Conservation (phyloP, 2,888 invertebrate species). For the Epirrhoe tristata region DNA sequence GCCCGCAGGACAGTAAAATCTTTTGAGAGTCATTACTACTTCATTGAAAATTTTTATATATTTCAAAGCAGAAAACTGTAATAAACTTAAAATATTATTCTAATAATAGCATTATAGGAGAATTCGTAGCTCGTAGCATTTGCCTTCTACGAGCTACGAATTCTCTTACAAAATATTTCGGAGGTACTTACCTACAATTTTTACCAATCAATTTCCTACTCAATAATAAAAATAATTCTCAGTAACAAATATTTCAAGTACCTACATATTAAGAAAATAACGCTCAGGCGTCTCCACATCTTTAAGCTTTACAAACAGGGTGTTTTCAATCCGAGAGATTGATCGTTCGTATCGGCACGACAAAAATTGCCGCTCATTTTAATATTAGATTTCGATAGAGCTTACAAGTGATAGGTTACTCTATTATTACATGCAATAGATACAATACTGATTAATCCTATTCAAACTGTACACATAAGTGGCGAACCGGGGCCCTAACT, state of each 20-base stretch:
- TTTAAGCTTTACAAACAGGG: constrained; percentile 51
- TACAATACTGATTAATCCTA: neutral
- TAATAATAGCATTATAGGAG: too few relatives aligned
- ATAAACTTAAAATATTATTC: too few relatives aligned
- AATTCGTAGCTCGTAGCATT: too few relatives aligned
- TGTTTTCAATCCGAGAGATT: constrained; percentile 71
- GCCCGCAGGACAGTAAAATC: constrained; percentile 46
- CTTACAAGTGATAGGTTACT: constrained; percentile 30
- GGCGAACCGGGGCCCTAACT: neutral
- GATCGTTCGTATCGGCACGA: constrained; percentile 69
- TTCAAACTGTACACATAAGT: neutral
- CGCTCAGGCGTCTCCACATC: constrained; percentile 46
- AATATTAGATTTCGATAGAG: constrained; percentile 66
- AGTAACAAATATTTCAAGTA: too few relatives aligned
- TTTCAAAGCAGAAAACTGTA: neutral
- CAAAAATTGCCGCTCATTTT: constrained; percentile 77
- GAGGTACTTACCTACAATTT: too few relatives aligned
- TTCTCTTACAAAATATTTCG: too few relatives aligned
- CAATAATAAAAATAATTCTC: too few relatives aligned
- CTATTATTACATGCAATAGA: constrained; percentile 2
- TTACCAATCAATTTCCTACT: too few relatives aligned
- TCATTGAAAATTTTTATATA: too few relatives aligned
- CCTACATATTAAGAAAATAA: neutral
- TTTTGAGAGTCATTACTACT: constrained; percentile 31
- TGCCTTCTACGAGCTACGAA: too few relatives aligned